phyloP scores from a whole-genome alignment of 2,797 vertebrate genomes.

The Cetoscarus ocellatus region DNA sequence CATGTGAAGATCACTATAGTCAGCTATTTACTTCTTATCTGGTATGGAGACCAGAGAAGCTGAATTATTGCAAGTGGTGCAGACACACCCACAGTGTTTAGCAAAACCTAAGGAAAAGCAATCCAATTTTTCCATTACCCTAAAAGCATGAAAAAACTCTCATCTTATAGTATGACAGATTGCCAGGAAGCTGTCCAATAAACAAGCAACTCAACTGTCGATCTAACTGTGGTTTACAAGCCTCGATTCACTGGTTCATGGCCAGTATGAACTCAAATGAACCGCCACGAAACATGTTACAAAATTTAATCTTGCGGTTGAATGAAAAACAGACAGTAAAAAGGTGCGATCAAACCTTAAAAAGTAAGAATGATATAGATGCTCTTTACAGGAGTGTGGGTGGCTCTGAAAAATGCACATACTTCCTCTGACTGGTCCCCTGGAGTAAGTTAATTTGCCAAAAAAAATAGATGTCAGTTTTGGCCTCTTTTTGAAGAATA shows the following conservation, averaged over 20 bases:
- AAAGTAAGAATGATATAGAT: slow-evolving; percentile 21
- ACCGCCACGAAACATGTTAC: slow-evolving; percentile 53
- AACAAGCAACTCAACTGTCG: slow-evolving; percentile 66
- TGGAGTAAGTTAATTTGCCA: slow-evolving; percentile 3
- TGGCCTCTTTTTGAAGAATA: no score
- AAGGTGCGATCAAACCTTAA: slow-evolving; percentile 49
- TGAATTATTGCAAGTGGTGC: slow-evolving; percentile 19
- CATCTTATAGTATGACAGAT: slow-evolving; percentile 44
- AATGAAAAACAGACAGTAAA: slow-evolving; percentile 43
- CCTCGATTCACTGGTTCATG: slow-evolving; percentile 56
- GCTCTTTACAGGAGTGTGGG: slow-evolving; percentile 3
- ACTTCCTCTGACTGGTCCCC: slow-evolving; percentile 11
- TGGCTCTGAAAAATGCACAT: slow-evolving; percentile 21
- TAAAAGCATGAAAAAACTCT: slow-evolving; percentile 41
- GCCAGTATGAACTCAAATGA: slow-evolving; percentile 65
- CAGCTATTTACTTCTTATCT: slow-evolving; percentile 29
- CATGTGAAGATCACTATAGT: slow-evolving; percentile 17
- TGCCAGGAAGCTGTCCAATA: slow-evolving; percentile 61
- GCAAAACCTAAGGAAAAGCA: slow-evolving; percentile 28
- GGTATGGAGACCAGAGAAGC: slow-evolving; percentile 30
- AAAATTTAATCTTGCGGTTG: slow-evolving; percentile 29
- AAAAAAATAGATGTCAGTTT: neutral
- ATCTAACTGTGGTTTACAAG: slow-evolving; percentile 64
- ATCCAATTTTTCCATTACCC: slow-evolving; percentile 6
- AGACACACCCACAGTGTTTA: slow-evolving; percentile 3